Conservation (phyloP, 2,888 invertebrate genomes). For the Rapana venosa region DNA sequence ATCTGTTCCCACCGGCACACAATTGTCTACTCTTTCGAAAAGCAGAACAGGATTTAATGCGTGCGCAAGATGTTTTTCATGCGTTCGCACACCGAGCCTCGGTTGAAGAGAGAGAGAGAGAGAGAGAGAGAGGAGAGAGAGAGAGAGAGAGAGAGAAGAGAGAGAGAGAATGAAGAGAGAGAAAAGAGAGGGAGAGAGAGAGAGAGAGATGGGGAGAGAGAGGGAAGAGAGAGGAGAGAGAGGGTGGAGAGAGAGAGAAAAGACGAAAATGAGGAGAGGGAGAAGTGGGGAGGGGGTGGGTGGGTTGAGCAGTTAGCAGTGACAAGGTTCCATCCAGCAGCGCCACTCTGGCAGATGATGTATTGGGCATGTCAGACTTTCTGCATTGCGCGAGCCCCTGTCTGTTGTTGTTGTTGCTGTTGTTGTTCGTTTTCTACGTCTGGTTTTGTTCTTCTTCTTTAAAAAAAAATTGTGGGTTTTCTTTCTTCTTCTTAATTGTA, state of each 20-base stretch:
- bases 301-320: background rate
- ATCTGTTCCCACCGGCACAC: no score
- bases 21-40: no score
- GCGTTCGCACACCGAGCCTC: no score
- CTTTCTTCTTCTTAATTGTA: background rate
- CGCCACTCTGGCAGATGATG: background rate
- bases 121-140: no score
- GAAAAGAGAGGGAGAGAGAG: background rate
- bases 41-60: no score
- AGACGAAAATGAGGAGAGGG: background rate
- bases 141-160: no score
- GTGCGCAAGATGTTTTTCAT: no score
- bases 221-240: background rate
- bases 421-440: background rate
- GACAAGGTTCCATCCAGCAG: slow-evolving; percentile 4
- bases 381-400: background rate
- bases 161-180: no score
- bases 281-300: background rate
- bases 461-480: background rate
- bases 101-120: no score
- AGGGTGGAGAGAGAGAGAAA: background rate
- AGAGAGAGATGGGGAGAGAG: background rate
- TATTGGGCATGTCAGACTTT: slow-evolving; percentile 27
- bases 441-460: background rate
- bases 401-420: no score